phyloP scores from a whole-genome alignment of 2,888 invertebrate genomes.

The Melipona bicolor region DNA sequence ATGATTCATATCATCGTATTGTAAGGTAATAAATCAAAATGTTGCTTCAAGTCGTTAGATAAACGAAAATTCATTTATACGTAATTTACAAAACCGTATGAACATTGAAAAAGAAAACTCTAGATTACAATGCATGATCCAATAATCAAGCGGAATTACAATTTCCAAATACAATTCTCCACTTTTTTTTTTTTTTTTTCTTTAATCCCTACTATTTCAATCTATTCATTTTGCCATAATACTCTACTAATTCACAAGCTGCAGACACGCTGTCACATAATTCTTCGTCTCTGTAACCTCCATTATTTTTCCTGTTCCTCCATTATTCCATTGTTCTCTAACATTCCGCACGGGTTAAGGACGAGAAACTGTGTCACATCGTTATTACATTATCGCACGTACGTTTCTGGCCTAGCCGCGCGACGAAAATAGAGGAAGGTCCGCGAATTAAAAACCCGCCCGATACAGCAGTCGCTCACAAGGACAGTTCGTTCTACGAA shows the following conservation, averaged over 20 bases:
- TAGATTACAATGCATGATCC: not conserved
- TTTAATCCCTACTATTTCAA: not conserved
- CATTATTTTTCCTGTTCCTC: not conserved
- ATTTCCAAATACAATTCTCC: not conserved
- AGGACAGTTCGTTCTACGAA: constrained; percentile 31
- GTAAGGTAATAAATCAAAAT: not conserved
- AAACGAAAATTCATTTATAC: not conserved
- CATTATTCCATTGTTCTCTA: not conserved
- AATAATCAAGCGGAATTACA: not conserved
- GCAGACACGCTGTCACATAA: not conserved
- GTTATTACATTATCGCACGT: not conserved
- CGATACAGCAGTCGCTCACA: not conserved
- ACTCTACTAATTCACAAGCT: not conserved
- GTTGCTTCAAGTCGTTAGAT: not conserved
- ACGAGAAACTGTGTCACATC: constrained; percentile 1
- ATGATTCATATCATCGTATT: not conserved
- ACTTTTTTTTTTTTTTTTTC: not conserved
- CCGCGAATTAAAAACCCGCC: constrained; percentile 1
- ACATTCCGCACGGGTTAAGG: constrained; percentile 2
- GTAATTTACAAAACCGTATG: not conserved
- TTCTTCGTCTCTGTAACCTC: not conserved
- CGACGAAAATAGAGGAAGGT: not conserved
- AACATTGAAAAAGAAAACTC: not conserved
- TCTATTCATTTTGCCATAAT: not conserved
- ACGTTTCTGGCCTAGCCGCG: not conserved